phyloP scores from a whole-genome alignment of 2,888 invertebrate species.

The Nomada ferruginata region DNA sequence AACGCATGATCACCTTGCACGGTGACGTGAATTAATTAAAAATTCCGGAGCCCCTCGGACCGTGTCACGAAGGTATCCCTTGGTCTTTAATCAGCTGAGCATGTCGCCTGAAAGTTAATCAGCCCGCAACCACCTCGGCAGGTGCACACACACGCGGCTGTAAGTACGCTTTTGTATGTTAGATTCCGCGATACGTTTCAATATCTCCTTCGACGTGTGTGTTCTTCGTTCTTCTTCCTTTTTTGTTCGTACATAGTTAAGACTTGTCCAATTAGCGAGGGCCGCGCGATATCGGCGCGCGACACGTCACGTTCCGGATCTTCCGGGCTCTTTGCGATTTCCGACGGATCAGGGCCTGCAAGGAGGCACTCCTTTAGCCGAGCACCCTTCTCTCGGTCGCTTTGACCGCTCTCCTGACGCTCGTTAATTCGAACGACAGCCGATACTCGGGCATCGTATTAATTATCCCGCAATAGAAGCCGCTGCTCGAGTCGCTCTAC shows the following conservation, averaged over 20 bases:
- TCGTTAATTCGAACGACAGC: conserved; percentile 55
- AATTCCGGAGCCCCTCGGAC: conserved; percentile 65
- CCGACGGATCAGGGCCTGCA: conserved; percentile 1
- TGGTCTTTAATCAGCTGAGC: conserved; percentile 67
- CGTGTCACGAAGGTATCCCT: conserved; percentile 69
- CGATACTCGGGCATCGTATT: conserved; percentile 55
- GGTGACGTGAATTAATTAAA: conserved; percentile 72
- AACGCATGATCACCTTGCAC: conserved; percentile 25
- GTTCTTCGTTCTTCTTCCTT: neutral
- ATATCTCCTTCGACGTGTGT: conserved; percentile 16
- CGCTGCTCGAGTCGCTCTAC: conserved; percentile 40
- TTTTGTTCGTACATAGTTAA: conserved; percentile 10
- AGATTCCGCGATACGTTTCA: conserved; percentile 24
- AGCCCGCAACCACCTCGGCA: neutral
- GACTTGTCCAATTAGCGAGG: conserved; percentile 51
- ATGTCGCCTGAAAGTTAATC: conserved; percentile 35
- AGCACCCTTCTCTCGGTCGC: conserved; percentile 41
- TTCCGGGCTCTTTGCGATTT: conserved; percentile 29
- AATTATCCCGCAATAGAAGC: conserved; percentile 57
- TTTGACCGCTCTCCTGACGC: conserved; percentile 41
- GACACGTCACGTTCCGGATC: conserved; percentile 28
- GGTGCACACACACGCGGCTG: neutral
- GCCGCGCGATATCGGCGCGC: conserved; percentile 14
- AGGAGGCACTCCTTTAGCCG: neutral
- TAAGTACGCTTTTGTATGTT: conserved; percentile 33